Evolutionary conservation across 2,888 invertebrate genomes (phyloP).

Genomic region (Archips xylosteana): DNA sequence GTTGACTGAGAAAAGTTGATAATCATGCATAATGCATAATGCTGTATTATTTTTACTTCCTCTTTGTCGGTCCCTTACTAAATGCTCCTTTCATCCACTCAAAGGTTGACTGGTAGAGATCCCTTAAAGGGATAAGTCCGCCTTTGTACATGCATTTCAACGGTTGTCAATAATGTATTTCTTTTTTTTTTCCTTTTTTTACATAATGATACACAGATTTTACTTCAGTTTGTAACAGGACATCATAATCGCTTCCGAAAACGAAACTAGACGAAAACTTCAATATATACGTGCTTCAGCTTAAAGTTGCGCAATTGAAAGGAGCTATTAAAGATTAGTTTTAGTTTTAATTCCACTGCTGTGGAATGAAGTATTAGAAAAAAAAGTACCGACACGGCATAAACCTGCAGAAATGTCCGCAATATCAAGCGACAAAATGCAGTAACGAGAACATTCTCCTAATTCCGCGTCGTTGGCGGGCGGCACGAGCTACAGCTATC

Average conservation of each 20-base stretch:
- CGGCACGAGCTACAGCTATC: conserved; percentile 62
- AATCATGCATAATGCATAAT: too few relatives aligned
- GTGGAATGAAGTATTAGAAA: background rate
- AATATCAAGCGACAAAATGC: conserved; percentile 19
- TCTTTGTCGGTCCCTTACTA: too few relatives aligned
- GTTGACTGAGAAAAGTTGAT: too few relatives aligned
- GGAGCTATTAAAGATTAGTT: background rate
- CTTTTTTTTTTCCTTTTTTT: too few relatives aligned
- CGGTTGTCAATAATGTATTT: too few relatives aligned
- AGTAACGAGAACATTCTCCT: conserved; percentile 51
- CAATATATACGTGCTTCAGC: background rate
- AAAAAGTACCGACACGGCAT: background rate
- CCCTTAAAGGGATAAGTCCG: too few relatives aligned
- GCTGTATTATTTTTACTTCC: too few relatives aligned
- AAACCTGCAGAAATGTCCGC: conserved; percentile 1
- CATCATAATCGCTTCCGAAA: background rate
- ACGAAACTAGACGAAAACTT: background rate
- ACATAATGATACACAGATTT: too few relatives aligned
- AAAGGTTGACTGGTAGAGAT: too few relatives aligned
- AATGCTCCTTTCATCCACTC: too few relatives aligned
- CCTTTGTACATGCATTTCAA: too few relatives aligned
- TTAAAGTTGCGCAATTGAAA: background rate
- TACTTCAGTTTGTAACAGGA: background rate
- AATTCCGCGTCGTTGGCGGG: conserved; percentile 70
- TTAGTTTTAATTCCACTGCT: background rate